Evolutionary conservation across 2,888 invertebrate species (phyloP).

Genomic region (Elegia similella): DNA sequence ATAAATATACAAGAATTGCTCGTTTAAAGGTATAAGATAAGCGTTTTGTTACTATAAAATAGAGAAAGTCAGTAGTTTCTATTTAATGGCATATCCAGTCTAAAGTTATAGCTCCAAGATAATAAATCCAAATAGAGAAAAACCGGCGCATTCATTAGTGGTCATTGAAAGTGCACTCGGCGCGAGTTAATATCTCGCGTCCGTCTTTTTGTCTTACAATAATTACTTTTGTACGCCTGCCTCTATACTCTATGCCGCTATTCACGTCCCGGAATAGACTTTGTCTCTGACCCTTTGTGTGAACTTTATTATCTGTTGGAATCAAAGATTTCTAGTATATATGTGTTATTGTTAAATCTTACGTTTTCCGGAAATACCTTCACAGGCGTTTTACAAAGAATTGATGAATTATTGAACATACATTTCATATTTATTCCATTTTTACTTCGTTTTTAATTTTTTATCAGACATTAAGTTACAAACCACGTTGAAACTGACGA

Average conservation of each 20-base stretch:
- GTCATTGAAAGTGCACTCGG: constrained; percentile 69
- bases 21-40: no score
- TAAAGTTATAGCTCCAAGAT: constrained; percentile 19
- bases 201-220: constrained; percentile 58
- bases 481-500: no score
- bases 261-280: background rate
- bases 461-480: no score
- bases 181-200: constrained; percentile 41
- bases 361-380: no score
- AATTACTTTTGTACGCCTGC: constrained; percentile 42
- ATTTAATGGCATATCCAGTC: constrained; percentile 31
- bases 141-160: constrained; percentile 64
- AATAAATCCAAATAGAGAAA: constrained; percentile 46
- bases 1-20: no score
- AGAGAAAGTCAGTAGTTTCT: background rate
- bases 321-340: constrained; percentile 1
- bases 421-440: no score
- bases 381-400: no score
- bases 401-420: no score
- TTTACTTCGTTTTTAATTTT: no score
- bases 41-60: no score
- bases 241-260: background rate
- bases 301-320: background rate
- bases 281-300: constrained; percentile 11
- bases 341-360: constrained; percentile 10